Base-by-base conservation (phyloP, 2,888 invertebrate genomes). In the Halictus quadricinctus region DNA sequence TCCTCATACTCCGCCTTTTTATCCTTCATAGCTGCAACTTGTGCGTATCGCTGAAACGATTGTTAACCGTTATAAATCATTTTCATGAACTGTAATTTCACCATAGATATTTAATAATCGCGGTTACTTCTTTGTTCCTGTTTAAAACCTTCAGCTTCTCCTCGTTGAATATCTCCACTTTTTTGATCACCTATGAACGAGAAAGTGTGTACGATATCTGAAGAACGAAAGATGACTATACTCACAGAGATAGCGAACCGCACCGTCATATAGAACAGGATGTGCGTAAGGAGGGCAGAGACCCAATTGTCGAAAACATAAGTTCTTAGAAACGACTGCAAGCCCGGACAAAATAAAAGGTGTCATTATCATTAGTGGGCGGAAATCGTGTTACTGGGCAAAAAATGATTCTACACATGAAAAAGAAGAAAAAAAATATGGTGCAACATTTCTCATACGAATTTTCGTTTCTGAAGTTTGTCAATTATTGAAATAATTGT, bases 211-310 rank as follows among this genome's bases (percentile, higher is more conserved):
- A 66, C 10, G 8, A 36, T 8, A 7, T 18, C 29, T 29, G 15
- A 29, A 25, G 15, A 13, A 29, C 15, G 29, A 29, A 29, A 64
- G 29, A 29, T 29, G 58, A 50, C 8, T 18, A 6, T 50, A 85
- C 89, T 91, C 89, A 94, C 94, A 89, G 91, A 92, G 80, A 91
- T 92, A 36, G 93, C 92, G 81, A 92, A 94, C 94, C 94, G 94
- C 5, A 94, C 76, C 66, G 91, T 91, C 64, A 89, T 81, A 83
- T 94, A 94, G 84, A 54, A 54, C 1, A 54, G 54, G 54, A n/a
- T 21, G n/a, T 54, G 54, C 21, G 54, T 54, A 10, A 94, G 92
- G 21, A 93, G 64, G 46, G 92, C 93, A 18, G 94, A 87, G 79
- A 90, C 92, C 48, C 92, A 83, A 79, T 94, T 94, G 86, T 94